Base-by-base conservation (phyloP, 2,888 invertebrate species). In the Adela reaumurella region DNA sequence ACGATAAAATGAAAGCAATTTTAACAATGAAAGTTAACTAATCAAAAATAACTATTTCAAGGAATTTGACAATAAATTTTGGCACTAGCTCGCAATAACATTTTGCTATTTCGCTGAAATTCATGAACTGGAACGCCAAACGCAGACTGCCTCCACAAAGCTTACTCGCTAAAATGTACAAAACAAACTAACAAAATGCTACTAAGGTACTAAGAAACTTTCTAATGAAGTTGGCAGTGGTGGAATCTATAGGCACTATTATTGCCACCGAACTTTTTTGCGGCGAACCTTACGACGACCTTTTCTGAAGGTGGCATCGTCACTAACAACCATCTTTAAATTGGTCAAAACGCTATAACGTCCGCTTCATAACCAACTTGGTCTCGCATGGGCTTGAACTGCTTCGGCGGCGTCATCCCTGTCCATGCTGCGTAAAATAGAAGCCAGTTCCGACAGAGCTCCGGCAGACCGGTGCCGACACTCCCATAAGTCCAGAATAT, bases 401-500 rank as follows among this genome's bases (percentile, higher is more conserved):
- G 77, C 53, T 52, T 77, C 77, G 2, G 77, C 76, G 42, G 77
- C 76, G 50, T 77, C 78, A 55, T 74, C 76, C 44, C 76, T 65
- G 49, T 74, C 78, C 67, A 76, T 70, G 51, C 71, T 73, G 3
- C 74, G 67, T 45, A 77, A 54, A 3, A 77, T 76, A 41, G 72
- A 64, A 19, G 69, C 77, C 54, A 94, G 81, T 61, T 92, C 90
- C 42, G 90, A 88, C 24, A 90, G 83, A 49, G 94, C 92, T 48
- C 89, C 88, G 49, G 90, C 86, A 55, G 91, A 90, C 51, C 92
- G 83, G 66, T 93, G 89, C 55, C 95, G 82, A 46, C 96, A 95
- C 70, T 97, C 96, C 96, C 97, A 97, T 58, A 97, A 72, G 71
- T 97, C 95, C 56, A 97, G 80, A 60, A 97, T 95, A 68, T 94